Evolutionary conservation across 1,140 invertebrate species (phyloP), one percentile per base, ranked within the genome.

Genomic region (Oppia nitens): DNA sequence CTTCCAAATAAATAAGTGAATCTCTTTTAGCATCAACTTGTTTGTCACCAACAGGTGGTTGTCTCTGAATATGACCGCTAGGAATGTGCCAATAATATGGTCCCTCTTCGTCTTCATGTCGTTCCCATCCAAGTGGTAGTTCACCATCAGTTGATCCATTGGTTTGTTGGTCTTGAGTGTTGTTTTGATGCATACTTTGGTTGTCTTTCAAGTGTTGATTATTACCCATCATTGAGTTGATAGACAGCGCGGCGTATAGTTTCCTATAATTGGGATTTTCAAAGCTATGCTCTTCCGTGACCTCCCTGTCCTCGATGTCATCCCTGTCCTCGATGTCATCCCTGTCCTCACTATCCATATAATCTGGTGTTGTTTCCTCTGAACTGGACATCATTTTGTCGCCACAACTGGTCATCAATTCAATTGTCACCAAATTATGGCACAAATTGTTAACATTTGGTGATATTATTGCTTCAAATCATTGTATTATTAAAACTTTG

Each of bases 31-130:
- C 59, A 24, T 47, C 62, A 59, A 62, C 53, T 50, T 62, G 14
- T 73, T 72, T 26, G 75, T 62, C 71, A 4, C 67, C 64, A 51
- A 79, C 79, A 3, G 90, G 90, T 53, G 82, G 79, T 70, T 96
- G 87, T 53, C 92, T 77, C 69, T 95, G 92, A 66, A 96, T 96
- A 0, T 90, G 95, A 11, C 93, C 93, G 69, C 87, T 94, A 72
- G 62, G 58, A 49, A 63, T 92, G 74, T 98, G 93, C 92, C 92
- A 97, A 71, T 93, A 97, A 72, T 96, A 96, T 1, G 89, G 84
- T 14, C 89, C 89, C 70, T 86, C 83, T 66, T 85, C 86, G 75
- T 93, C 90, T 79, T 93, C 88, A 74, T 92, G 87, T 72, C 83
- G 85, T 72, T 93, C 87, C 89, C 89, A 93, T 1, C 89, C 89